phyloP scores from a whole-genome alignment of 2,113 vertebrate species.

The Datnioides undecimradiatus region DNA sequence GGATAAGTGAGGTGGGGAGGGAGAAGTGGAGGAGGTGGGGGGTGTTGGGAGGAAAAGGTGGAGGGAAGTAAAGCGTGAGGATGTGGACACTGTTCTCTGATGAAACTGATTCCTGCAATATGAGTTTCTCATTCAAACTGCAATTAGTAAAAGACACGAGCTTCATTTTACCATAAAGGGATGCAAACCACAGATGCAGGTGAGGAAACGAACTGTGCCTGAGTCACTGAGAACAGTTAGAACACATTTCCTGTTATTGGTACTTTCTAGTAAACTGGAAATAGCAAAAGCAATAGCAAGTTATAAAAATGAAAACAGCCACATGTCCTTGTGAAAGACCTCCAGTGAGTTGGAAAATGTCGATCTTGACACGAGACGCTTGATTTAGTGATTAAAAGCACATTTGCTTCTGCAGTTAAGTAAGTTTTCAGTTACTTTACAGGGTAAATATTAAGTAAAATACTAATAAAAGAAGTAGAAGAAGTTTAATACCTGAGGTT shows the following conservation, averaged over 20 bases:
- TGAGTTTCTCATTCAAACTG: constrained; percentile 13
- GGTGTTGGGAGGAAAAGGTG: constrained; percentile 50
- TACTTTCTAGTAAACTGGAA: background rate
- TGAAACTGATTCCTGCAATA: constrained; percentile 2
- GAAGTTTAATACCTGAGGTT: background rate
- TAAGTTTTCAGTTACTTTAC: background rate
- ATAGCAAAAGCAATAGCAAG: background rate
- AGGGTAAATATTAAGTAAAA: background rate
- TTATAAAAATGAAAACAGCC: background rate
- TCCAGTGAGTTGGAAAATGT: no score
- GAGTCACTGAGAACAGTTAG: no score
- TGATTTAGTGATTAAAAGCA: background rate
- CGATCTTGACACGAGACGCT: background rate
- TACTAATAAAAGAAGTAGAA: background rate
- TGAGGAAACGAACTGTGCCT: background rate
- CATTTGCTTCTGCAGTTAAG: background rate
- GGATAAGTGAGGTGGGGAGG: constrained; percentile 37
- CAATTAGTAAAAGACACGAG: constrained; percentile 47
- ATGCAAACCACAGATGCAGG: background rate
- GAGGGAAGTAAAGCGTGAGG: constrained; percentile 67
- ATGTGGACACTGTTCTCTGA: constrained; percentile 48
- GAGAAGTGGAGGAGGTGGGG: no score
- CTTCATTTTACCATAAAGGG: no score
- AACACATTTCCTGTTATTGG: background rate
- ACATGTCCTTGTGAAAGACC: no score